phyloP scores from a whole-genome alignment of 2,888 invertebrate species.

The Caenorhabditis plicata region DNA sequence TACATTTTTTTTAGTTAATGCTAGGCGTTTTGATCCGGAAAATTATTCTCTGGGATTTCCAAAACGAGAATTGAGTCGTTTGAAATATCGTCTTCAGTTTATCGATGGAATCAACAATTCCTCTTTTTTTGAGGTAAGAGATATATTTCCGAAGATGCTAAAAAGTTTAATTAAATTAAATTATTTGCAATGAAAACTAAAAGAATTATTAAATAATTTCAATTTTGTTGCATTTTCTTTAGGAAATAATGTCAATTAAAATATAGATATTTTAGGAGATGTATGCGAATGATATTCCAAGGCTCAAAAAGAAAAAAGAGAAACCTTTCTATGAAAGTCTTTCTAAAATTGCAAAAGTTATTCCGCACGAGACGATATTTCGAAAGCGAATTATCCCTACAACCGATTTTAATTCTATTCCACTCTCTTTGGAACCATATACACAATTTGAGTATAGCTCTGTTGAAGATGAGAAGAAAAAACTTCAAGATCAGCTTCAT shows the following conservation, averaged over 20 bases:
- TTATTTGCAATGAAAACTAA: no score
- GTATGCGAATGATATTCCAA: neutral
- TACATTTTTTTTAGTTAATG: neutral
- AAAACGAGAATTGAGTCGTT: neutral
- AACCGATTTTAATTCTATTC: neutral
- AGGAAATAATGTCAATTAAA: no score
- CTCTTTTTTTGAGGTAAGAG: neutral
- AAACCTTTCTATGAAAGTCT: neutral
- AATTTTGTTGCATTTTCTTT: no score
- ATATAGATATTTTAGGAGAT: neutral
- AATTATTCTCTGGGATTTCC: neutral
- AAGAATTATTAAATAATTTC: no score
- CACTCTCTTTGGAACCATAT: neutral
- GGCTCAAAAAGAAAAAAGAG: neutral
- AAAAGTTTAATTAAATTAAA: no score
- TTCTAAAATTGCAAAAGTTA: neutral
- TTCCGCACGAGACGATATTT: slow-evolving; percentile 4
- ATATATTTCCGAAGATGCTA: neutral
- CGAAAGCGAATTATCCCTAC: neutral
- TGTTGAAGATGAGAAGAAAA: neutral
- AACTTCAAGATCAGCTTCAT: neutral
- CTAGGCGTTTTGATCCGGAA: neutral
- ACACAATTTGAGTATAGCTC: neutral
- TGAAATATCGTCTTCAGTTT: slow-evolving; percentile 1
- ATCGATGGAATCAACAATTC: slow-evolving; percentile 2